Evolutionary conservation across 1,140 invertebrate genomes (phyloP).

Genomic region (Cephus cinctus): DNA sequence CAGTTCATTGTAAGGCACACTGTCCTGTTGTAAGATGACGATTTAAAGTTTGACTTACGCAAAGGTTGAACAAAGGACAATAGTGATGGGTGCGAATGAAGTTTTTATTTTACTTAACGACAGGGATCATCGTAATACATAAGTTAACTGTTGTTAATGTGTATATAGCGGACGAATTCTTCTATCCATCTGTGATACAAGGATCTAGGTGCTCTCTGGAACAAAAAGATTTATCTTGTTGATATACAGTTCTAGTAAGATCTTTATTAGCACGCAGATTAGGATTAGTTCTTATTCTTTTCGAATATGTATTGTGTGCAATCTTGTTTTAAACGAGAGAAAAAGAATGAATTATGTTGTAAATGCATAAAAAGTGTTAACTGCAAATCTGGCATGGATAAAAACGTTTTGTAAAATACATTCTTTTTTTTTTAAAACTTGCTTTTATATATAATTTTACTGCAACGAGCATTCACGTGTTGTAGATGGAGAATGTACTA

Average conservation of each 20-base stretch:
- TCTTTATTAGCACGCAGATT: neutral
- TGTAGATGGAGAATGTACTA: neutral
- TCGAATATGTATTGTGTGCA: conserved; percentile 4
- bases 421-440: neutral
- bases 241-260: neutral
- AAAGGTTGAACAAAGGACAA: conserved; percentile 21
- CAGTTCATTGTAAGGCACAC: conserved; percentile 72
- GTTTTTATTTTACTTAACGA: conserved; percentile 30
- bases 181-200: conserved; percentile 24
- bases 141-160: conserved; percentile 19
- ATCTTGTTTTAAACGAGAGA: conserved; percentile 2
- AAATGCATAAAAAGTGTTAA: neutral
- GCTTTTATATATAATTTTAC: neutral
- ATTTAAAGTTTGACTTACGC: conserved; percentile 26
- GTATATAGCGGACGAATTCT: conserved; percentile 16
- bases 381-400: too few relatives aligned
- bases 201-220: conserved; percentile 28
- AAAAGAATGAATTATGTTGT: conserved; percentile 7
- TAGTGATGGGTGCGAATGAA: conserved; percentile 6
- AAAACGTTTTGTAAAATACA: too few relatives aligned
- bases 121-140: conserved; percentile 19
- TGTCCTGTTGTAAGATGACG: conserved; percentile 56
- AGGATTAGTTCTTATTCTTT: neutral
- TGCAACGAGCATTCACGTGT: neutral
- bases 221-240: conserved; percentile 19